phyloP scores from a whole-genome alignment of 1,140 invertebrate species.

The Triops cancriformis region DNA sequence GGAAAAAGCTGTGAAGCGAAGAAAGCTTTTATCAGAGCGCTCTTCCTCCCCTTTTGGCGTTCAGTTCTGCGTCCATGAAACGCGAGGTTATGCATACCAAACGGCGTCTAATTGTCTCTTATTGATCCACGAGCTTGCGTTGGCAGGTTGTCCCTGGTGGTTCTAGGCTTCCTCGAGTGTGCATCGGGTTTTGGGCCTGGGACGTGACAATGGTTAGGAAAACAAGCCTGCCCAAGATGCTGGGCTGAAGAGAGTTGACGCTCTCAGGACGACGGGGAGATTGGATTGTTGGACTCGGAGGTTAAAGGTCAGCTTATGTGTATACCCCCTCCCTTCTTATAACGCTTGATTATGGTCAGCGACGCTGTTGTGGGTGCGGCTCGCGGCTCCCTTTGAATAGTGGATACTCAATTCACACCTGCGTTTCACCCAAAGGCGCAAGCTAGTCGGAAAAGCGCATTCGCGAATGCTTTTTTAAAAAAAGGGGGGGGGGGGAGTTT shows the following conservation, averaged over 20 bases:
- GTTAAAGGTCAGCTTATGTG: neutral
- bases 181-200: neutral
- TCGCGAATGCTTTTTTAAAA: too few relatives aligned
- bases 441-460: too few relatives aligned
- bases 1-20: neutral
- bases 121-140: slow-evolving; percentile 3
- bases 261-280: too few relatives aligned
- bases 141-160: slow-evolving; percentile 2
- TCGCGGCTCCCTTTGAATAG: neutral
- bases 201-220: slow-evolving; percentile 1
- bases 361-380: neutral
- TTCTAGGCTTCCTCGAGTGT: neutral
- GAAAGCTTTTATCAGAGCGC: neutral
- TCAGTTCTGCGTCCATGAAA: neutral
- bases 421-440: neutral
- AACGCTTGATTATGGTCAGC: neutral
- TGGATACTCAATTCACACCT: neutral
- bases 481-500: too few relatives aligned
- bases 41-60: neutral
- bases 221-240: neutral
- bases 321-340: neutral
- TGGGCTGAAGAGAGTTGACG: neutral
- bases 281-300: neutral
- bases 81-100: slow-evolving; percentile 5
- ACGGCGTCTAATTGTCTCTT: slow-evolving; percentile 10